Base-by-base conservation (phyloP, 1,140 invertebrate genomes). In the Liolophura sinensis region DNA sequence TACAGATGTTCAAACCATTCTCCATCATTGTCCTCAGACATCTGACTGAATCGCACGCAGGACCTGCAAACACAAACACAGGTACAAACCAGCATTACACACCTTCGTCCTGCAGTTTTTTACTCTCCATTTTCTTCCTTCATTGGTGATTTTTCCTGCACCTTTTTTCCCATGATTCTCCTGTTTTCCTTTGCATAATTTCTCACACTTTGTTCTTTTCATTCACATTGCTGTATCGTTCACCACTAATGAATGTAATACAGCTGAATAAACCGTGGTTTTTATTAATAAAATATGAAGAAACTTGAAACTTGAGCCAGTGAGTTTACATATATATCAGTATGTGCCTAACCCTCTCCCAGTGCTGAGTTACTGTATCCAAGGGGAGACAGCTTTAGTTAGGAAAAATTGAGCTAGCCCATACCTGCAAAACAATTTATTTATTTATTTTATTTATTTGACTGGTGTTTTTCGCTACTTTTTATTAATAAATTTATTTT, bases 1-100 rank as follows among this genome's bases (percentile, higher is more conserved):
- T 89, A 14, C 95, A 96, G 69, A 98, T 91, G 76, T 97, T 98
- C 96, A 99, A 98, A 27, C 97, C 97, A 14, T 92, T 93, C 74
- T 92, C 91, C 85, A 99, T 96, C 94, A 99, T 96, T 76, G 96
- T 88, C 76, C 93, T 92, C 31, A 99, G 84, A 78, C 90, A 92
- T 49, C 90, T 90, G 0, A 93, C 90, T 64, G 91, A 89, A 52
- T 91, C 87, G 20, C 94, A 97, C 5, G 90, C 94, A 1, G 96
- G 97, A 20, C 95, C 92, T 91, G 77, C 9, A 31, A 46, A 65
- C 52, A 50, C 22, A 52, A 57, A 25, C 31, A 46, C 9, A 20
- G 31, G 16, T 31, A 18, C 27, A 15, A 22, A 7, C 12, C 18
- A 54, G 9, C 20, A 18, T 60, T 24, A 11, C 4, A 52, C 24